Percentiles rank a stretch among this genome's conserved stretches.
Evolutionary conservation across 2,797 vertebrate genomes (phyloP).

Genomic region (Crocidura indochinensis): DNA sequence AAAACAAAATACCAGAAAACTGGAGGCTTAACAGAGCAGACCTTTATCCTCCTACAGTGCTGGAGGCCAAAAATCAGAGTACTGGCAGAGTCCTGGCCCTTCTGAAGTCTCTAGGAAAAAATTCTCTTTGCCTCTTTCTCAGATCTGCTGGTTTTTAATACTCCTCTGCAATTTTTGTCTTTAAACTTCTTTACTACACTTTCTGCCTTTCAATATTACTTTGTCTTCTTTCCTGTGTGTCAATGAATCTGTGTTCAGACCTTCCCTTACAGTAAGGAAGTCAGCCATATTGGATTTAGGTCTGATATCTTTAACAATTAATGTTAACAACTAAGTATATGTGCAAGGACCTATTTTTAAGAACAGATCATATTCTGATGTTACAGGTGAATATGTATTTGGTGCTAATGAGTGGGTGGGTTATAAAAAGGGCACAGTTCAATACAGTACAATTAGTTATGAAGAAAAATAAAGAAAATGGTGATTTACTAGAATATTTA

Average conservation of each 20-base stretch:
- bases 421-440: background rate
- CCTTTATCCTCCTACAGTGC: background rate
- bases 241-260: background rate
- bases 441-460: background rate
- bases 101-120: conserved; percentile 21
- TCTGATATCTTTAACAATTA: no score
- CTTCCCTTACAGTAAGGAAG: background rate
- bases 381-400: background rate
- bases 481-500: conserved; percentile 21
- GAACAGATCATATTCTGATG: background rate
- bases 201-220: background rate
- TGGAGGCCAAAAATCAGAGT: conserved; percentile 14
- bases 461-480: background rate
- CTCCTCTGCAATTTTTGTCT: conserved; percentile 7
- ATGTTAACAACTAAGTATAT: background rate
- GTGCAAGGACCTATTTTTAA: background rate
- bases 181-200: background rate
- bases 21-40: background rate
- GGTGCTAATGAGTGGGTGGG: no score
- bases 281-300: background rate
- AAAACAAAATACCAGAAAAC: background rate
- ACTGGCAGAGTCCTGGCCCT: background rate
- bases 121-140: conserved; percentile 18
- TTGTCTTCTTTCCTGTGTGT: background rate
- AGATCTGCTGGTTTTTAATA: background rate